Base-by-base conservation (phyloP, 1,140 invertebrate species). In the Anastatus disparis region DNA sequence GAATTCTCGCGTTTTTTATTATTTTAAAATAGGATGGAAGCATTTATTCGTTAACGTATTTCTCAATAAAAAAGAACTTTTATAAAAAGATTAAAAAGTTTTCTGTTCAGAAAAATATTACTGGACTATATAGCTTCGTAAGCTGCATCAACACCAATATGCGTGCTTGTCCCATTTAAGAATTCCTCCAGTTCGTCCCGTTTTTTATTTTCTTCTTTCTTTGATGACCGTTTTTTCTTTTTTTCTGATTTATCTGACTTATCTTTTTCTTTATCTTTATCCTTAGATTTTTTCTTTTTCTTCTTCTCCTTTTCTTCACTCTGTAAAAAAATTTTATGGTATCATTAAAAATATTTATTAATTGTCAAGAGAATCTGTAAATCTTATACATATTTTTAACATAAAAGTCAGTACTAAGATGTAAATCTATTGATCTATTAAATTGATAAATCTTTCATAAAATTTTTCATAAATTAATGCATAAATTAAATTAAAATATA, bases 171-270 rank as follows among this genome's bases (percentile, higher is more conserved):
- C 10, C 89, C 89, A 78, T 89, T 89, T 3, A 91, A 82, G 80
- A 92, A 93, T 74, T 91, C 90, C 76, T 92, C 91, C 7, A 92
- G 79, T 76, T 90, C 91, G 67, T 89, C 88, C 48, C 84, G 80
- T 68, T 87, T 82, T 26, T 82, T 86, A 68, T 87, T 83, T 71
- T 87, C 81, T 53, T 87, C 78, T 61, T 73, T 78, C 63, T 78
- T 76, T 15, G 74, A 74, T 0, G 87, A 88, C 52, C 79, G 79
- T 62, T 80, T 85, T 31, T 87, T 87, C 58, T 85, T 87, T 27
- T 81, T 83, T 40, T 86, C 84, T 38, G 65, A 73, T 59, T 81
- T 82, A 29, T 75, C 71, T 40, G 69, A 64, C 72, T 85, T 86
- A 68, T 87, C 81, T 76, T 84, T 81, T 78, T 88, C 78, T 82